Evolutionary conservation across 2,113 vertebrate genomes (phyloP).

Genomic region (Xiphophorus maculatus): DNA sequence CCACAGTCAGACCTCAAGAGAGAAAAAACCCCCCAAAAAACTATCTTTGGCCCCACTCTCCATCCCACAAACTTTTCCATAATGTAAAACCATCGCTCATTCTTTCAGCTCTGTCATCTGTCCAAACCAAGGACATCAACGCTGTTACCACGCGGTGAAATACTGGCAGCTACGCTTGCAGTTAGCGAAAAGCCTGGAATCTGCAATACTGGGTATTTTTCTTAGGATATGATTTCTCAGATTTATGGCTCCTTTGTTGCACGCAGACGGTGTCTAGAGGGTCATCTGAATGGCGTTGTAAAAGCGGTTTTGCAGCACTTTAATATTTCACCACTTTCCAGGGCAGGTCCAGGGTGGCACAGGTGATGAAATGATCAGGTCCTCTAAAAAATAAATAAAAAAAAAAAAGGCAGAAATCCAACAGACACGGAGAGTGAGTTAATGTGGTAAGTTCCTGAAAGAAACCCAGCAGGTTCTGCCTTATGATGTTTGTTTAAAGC

Average conservation of each 20-base stretch:
- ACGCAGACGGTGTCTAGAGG: constrained; percentile 13
- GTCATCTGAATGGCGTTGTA: constrained; percentile 6
- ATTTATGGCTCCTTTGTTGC: constrained; percentile 18
- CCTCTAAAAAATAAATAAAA: background rate
- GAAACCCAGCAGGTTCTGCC: background rate
- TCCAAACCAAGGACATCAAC: constrained; percentile 49
- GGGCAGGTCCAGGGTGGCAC: background rate
- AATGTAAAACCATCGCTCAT: constrained; percentile 51
- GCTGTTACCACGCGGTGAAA: constrained; percentile 43
- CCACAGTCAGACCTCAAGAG: constrained; percentile 43
- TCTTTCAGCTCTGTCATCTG: constrained; percentile 27
- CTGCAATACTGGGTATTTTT: constrained; percentile 25
- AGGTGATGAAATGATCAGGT: constrained; percentile 14
- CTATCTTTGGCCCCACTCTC: constrained; percentile 24
- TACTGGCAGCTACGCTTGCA: constrained; percentile 14
- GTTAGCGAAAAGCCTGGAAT: constrained; percentile 19
- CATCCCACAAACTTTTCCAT: constrained; percentile 68
- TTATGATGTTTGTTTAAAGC: background rate
- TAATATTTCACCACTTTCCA: constrained; percentile 5
- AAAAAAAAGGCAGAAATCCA: background rate
- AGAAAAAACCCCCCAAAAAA: background rate
- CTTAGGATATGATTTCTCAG: constrained; percentile 22
- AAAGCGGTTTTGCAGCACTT: constrained; percentile 16
- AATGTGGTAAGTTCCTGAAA: constrained; percentile 4
- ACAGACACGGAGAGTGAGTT: background rate